phyloP scores from a whole-genome alignment of 2,113 vertebrate genomes.

The Xerus inauris region DNA sequence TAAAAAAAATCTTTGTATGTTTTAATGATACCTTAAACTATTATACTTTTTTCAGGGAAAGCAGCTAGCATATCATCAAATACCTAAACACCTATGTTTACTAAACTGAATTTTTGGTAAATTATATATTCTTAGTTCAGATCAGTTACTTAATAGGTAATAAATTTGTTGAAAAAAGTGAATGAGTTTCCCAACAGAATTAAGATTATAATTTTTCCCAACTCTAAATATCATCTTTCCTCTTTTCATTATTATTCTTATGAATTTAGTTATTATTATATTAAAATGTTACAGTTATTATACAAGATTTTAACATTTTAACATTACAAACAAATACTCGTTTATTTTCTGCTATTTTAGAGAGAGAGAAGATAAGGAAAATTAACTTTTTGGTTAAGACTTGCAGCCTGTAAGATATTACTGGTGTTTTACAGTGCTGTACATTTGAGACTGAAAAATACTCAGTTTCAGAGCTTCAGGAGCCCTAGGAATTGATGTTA shows the following conservation, averaged over 20 bases:
- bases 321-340: not conserved
- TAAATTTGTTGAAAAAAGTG: not conserved
- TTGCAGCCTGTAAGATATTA: not conserved
- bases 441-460: not conserved
- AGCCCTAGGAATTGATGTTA: not conserved
- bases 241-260: not conserved
- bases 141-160: not conserved
- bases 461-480: not conserved
- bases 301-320: not conserved
- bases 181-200: slow-evolving; percentile 32
- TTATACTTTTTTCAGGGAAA: not conserved
- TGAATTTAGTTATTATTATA: not conserved
- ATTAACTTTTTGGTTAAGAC: not conserved
- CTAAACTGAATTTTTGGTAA: not conserved
- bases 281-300: not conserved
- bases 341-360: not conserved
- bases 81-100: not conserved
- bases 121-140: not conserved
- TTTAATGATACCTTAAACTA: not conserved
- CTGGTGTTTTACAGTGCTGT: not conserved
- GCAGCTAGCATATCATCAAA: not conserved
- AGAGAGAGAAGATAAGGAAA: not conserved
- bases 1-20: not conserved
- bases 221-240: not conserved
- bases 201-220: not conserved